phyloP scores from a whole-genome alignment of 2,113 vertebrate species.

The Gasterosteus nipponicus region DNA sequence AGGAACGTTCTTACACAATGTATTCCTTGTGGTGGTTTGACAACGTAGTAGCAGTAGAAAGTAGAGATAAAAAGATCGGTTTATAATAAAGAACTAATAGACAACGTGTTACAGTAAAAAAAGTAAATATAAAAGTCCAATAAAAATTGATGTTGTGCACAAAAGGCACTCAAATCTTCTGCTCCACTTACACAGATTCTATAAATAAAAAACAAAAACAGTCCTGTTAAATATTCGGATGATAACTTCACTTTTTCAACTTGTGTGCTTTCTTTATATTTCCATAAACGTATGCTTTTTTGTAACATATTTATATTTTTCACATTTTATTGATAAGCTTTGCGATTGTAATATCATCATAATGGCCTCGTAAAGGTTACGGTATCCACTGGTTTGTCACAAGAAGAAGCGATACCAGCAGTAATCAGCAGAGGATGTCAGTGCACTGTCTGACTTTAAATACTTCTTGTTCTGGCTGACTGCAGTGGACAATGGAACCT shows the following conservation, averaged over 20 bases:
- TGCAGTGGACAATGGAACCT: conserved; percentile 31
- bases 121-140: conserved; percentile 70
- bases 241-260: conserved; percentile 44
- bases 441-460: conserved; percentile 32
- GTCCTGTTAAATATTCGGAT: conserved; percentile 56
- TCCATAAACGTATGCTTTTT: conserved; percentile 20
- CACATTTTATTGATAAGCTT: conserved; percentile 5
- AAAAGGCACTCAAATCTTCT: conserved; percentile 77
- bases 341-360: conserved; percentile 6
- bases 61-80: conserved; percentile 53
- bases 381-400: neutral
- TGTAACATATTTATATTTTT: neutral
- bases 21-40: conserved; percentile 22
- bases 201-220: conserved; percentile 71
- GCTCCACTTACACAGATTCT: conserved; percentile 54
- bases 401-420: conserved; percentile 43
- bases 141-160: conserved; percentile 75
- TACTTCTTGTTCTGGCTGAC: conserved; percentile 24
- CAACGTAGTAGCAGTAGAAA: conserved; percentile 35
- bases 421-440: conserved; percentile 60
- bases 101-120: conserved; percentile 64
- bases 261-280: conserved; percentile 63
- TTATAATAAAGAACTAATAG: conserved; percentile 61
- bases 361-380: conserved; percentile 24
- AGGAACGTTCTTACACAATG: conserved; percentile 33